phyloP scores from a whole-genome alignment of 2,797 vertebrate genomes.

The Myioborus melanocephalus region DNA sequence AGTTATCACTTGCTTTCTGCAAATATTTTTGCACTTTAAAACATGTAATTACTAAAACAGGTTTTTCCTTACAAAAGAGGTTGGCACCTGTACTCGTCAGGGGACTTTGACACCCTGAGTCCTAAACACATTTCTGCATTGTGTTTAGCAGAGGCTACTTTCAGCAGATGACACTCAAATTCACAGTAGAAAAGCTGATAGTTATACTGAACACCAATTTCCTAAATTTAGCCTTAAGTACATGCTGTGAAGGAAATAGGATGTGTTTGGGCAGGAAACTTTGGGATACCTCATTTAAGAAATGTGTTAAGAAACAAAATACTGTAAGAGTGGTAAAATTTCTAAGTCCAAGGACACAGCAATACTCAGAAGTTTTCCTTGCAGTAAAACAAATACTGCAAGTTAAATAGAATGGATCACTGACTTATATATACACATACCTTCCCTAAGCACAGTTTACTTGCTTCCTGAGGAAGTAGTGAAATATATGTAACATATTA shows the following conservation, averaged over 20 bases:
- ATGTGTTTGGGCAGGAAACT: background rate
- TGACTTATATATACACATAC: background rate
- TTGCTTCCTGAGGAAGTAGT: background rate
- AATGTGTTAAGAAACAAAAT: background rate
- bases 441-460: background rate
- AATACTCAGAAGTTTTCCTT: background rate
- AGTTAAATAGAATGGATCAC: background rate
- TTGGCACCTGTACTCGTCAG: background rate
- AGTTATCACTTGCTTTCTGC: background rate
- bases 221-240: background rate
- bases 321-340: background rate
- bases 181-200: background rate
- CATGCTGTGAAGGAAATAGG: background rate
- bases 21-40: background rate
- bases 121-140: background rate
- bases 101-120: rapidly evolving
- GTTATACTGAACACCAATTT: background rate
- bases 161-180: background rate
- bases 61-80: background rate
- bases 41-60: background rate
- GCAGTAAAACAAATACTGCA: background rate
- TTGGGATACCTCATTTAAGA: background rate
- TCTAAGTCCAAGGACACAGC: background rate
- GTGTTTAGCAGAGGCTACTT: background rate
- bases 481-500: background rate